Percentiles rank a stretch among this genome's conserved stretches.
Evolutionary conservation across 2,113 vertebrate species (phyloP).

Genomic region (Campylorhamphus procurvoides): DNA sequence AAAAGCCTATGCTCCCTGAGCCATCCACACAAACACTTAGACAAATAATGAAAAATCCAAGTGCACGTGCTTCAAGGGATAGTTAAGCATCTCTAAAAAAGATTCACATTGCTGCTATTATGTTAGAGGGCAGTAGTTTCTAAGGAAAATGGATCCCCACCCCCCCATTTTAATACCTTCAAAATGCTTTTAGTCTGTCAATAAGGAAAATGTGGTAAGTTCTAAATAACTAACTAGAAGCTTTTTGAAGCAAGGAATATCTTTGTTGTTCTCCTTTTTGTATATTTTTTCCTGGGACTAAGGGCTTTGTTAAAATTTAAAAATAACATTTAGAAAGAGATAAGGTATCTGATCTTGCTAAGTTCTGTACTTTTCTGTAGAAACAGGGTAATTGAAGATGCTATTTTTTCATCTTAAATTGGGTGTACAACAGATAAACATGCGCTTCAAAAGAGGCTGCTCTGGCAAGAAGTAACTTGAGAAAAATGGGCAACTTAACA

Average conservation of each 20-base stretch:
- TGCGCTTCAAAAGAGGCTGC: background rate
- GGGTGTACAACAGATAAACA: background rate
- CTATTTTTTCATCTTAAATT: background rate
- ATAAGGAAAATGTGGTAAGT: background rate
- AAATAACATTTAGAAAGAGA: background rate
- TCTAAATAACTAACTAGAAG: background rate
- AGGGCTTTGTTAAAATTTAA: background rate
- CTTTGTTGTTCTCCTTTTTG: background rate
- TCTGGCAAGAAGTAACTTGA: conserved; percentile 22
- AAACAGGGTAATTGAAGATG: background rate
- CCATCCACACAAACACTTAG: background rate
- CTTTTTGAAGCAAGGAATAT: background rate
- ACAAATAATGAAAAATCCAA: conserved; percentile 43
- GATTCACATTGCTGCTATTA: background rate
- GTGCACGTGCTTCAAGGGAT: background rate
- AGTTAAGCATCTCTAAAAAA: background rate
- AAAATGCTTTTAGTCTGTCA: background rate
- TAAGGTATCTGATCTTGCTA: background rate
- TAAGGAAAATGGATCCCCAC: background rate
- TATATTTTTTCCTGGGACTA: background rate
- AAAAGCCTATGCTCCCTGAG: background rate
- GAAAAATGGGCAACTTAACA: background rate
- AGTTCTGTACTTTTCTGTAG: background rate
- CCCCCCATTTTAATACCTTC: background rate
- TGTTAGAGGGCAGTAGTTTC: background rate